These are phyloP conservation scores for Conchocele bisecta DNA, from an alignment of 2,888 invertebrate species.

Conservation along the genomic window DNA sequence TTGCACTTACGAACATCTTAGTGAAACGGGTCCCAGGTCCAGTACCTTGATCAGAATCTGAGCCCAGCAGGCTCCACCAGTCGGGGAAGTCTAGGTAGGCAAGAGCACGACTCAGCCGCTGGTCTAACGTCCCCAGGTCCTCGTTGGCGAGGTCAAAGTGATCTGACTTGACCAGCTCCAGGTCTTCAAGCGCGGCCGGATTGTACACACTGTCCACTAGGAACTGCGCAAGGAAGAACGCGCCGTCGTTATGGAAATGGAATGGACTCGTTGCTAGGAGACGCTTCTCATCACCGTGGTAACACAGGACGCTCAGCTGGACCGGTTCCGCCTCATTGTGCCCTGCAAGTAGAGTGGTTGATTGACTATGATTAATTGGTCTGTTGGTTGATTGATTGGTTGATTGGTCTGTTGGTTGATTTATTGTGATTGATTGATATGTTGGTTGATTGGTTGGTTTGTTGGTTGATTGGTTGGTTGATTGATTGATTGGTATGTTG, in stretches of 20 bases:
- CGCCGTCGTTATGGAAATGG: constrained; percentile 69
- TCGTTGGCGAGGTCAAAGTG: constrained; percentile 76
- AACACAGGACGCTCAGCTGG: constrained; percentile 64
- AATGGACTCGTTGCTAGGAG: constrained; percentile 61
- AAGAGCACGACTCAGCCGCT: constrained; percentile 69
- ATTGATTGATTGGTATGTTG: too few relatives aligned
- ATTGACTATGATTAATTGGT: too few relatives aligned
- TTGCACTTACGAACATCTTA: too few relatives aligned
- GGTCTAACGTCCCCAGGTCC: constrained; percentile 73
- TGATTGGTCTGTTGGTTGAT: too few relatives aligned
- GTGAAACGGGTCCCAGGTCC: too few relatives aligned
- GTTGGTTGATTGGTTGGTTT: too few relatives aligned
- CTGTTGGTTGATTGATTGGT: too few relatives aligned
- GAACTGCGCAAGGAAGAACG: constrained; percentile 72
- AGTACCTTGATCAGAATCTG: constrained; percentile 60
- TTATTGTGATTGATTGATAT: too few relatives aligned
- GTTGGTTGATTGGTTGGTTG: too few relatives aligned
- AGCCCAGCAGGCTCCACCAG: constrained; percentile 74
- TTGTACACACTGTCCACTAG: constrained; percentile 75
- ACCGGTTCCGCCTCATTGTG: constrained; percentile 69
- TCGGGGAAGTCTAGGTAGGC: constrained; percentile 65
- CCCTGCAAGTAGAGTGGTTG: constrained; percentile 59
- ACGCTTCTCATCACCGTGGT: constrained; percentile 49
- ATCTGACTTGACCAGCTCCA: constrained; percentile 74
- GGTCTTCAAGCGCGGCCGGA: constrained; percentile 66